Percentiles rank a stretch among this genome's conserved stretches.
phyloP scores from a whole-genome alignment of 2,113 vertebrate species.

The Pygoscelis adeliae region DNA sequence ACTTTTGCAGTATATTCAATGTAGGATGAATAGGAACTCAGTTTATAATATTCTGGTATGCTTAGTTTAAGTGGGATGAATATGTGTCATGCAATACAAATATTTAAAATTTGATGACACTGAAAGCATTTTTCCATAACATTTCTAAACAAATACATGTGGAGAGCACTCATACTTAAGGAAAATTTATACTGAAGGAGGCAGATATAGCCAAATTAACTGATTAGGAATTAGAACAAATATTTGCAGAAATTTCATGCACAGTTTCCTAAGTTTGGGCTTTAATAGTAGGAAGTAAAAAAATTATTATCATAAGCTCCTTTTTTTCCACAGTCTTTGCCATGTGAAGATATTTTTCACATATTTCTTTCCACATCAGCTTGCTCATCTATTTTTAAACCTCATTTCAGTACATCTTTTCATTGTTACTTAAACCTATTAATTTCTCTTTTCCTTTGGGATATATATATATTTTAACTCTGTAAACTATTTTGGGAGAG shows the following conservation, averaged over 20 bases:
- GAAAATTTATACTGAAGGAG: not conserved
- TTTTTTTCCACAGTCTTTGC: not conserved
- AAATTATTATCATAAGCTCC: not conserved
- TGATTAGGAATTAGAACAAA: not conserved
- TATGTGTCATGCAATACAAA: not conserved
- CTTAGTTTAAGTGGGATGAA: not conserved
- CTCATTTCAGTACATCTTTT: not conserved
- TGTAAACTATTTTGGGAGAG: not conserved
- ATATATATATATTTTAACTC: not conserved
- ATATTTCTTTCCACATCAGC: not conserved
- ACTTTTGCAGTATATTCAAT: not conserved
- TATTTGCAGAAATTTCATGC: not conserved
- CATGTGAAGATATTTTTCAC: not conserved
- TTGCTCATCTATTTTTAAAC: not conserved
- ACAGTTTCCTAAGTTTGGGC: fast-evolving
- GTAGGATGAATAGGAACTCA: not conserved
- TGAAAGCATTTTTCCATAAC: not conserved
- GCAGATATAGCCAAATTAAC: not conserved
- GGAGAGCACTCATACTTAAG: not conserved
- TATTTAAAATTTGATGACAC: not conserved
- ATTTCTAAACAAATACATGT: not conserved
- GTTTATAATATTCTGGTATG: not conserved
- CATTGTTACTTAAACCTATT: conserved; percentile 4
- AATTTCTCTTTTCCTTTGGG: not conserved
- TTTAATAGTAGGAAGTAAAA: not conserved